Evolutionary conservation across 2,113 vertebrate genomes (phyloP).

Genomic region (Myrmecophaga tridactyla): DNA sequence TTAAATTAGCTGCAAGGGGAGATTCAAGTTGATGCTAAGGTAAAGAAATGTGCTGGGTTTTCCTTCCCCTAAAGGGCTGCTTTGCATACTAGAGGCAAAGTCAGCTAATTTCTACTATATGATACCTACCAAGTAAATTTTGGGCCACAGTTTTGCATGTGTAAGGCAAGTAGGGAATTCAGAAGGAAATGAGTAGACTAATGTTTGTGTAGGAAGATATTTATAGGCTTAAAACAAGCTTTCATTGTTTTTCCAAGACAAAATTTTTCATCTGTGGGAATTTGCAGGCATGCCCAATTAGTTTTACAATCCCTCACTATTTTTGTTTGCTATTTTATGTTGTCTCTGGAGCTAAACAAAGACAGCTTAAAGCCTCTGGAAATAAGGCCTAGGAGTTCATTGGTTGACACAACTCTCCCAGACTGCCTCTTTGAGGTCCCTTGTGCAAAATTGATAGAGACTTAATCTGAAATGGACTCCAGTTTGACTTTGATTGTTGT

Average conservation of each 20-base stretch:
- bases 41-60: neutral
- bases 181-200: neutral
- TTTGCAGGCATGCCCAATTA: neutral
- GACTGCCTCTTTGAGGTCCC: neutral
- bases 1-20: neutral
- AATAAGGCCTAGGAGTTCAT: too few relatives aligned
- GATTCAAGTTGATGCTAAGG: neutral
- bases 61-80: neutral
- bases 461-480: rapidly evolving
- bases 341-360: neutral
- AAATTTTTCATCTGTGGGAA: neutral
- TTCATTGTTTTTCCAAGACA: neutral
- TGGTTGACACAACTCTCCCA: neutral
- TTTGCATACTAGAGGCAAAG: neutral
- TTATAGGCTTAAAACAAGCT: neutral
- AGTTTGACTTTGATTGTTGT: neutral
- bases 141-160: neutral
- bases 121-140: neutral
- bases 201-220: neutral
- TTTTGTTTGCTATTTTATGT: neutral
- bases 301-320: neutral
- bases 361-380: neutral
- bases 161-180: neutral
- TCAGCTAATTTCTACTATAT: too few relatives aligned
- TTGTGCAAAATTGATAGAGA: neutral